Base-by-base conservation (phyloP, 1,140 invertebrate species). In the Potamilus streckersoni region DNA sequence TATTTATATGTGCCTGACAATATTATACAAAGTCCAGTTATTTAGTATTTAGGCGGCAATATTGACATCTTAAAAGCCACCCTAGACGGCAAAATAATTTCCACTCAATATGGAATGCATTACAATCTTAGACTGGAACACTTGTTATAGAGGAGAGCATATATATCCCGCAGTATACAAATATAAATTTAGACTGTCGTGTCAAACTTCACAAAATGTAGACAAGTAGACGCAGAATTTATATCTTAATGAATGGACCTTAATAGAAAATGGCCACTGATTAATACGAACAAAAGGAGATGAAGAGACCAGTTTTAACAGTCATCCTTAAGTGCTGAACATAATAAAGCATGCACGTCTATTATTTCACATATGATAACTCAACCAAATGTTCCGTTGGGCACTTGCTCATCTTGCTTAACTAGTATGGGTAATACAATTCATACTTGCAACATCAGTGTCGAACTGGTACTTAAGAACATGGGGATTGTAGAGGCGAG, bases 1-100 rank as follows among this genome's bases (percentile, higher is more conserved):
- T 8, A 49, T 49, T 6, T 49, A 4, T 49, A 49, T 49, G 38
- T 0, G 38, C 38, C 38, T 5, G 2, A 49, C 6, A 49, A 49
- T 49, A 49, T 49, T 49, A 11, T 49, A 49, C 38, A 0, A 0
- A 6, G 5, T 49, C 38, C 38, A 49, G 38, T 49, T 11, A 49
- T 49, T 49, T 11, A 11, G 38, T 49, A 8, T 31, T 56, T 55
- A 14, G 49, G 55, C 31, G 63, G 73, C 59, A 78, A 78, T 56
- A 78, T 74, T 23, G 71, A 78, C 69, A 63, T 78, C 13, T 38
- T 69, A 16, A 71, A 73, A 31, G 49, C 31, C 19, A 78, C 67
- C 17, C 58, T 74, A 11, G 71, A 78, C 63, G 71, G 76, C 2
- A 73, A 69, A 71, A 66, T 56, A 67, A 38, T 2, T 69, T 74